Percentiles rank a stretch among this genome's conserved stretches.
phyloP scores from a whole-genome alignment of 2,888 invertebrate genomes.

The Oscheius sp. region DNA sequence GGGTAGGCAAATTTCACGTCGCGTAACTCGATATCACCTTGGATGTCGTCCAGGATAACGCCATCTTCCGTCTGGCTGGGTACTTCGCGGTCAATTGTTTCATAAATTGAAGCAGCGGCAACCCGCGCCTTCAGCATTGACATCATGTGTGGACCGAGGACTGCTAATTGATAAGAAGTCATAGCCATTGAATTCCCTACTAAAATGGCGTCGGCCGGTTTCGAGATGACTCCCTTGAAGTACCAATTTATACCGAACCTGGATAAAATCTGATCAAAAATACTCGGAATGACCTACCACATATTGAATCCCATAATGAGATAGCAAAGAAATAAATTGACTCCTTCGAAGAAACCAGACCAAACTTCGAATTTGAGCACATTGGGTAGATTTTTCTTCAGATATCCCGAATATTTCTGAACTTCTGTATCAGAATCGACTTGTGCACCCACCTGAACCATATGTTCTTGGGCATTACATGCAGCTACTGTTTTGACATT shows the following conservation, averaged over 20 bases:
- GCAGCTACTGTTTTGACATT: slow-evolving; percentile 56
- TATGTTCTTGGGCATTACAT: slow-evolving; percentile 54
- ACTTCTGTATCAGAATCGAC: not conserved
- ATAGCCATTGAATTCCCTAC: slow-evolving; percentile 50
- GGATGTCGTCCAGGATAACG: slow-evolving; percentile 23
- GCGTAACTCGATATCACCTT: slow-evolving; percentile 56
- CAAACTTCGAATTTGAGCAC: slow-evolving; percentile 21
- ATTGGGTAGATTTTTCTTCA: slow-evolving; percentile 1
- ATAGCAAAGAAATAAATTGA: slow-evolving; percentile 24
- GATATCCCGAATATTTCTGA: slow-evolving; percentile 16
- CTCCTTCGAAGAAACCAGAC: slow-evolving; percentile 34
- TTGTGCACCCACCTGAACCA: slow-evolving; percentile 49
- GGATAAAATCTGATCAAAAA: too few species aligned
- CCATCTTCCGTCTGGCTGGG: not conserved
- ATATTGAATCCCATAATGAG: not conserved
- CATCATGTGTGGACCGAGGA: slow-evolving; percentile 54
- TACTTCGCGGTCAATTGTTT: slow-evolving; percentile 2
- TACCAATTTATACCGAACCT: slow-evolving; percentile 49
- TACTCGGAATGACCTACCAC: not conserved
- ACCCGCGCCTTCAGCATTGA: slow-evolving; percentile 43
- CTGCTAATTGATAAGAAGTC: slow-evolving; percentile 34
- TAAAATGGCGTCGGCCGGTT: slow-evolving; percentile 52
- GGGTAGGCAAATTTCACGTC: slow-evolving; percentile 64
- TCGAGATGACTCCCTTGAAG: slow-evolving; percentile 45
- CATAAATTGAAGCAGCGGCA: slow-evolving; percentile 12